These are phyloP conservation scores for Diadumene lineata DNA, from an alignment of 92 coral and sea anemone species.

Conservation along the genomic window DNA sequence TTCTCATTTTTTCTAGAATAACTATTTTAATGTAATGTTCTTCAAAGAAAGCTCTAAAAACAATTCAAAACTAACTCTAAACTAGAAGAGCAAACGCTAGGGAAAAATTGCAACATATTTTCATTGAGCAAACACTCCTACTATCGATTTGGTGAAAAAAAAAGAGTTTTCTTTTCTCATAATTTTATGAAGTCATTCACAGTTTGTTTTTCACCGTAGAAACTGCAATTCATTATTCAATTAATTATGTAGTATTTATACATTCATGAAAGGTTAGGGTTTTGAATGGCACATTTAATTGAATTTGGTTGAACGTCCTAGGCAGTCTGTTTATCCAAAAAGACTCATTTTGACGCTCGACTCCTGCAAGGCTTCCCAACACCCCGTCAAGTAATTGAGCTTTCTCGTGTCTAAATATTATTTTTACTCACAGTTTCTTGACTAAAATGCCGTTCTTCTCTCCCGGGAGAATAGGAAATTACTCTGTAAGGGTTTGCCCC, in stretches of 20 bases:
- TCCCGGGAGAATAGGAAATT: not conserved
- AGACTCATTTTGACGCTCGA: not conserved
- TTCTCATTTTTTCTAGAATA: not conserved
- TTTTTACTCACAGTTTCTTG: not conserved
- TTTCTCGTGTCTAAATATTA: slow-evolving; percentile 8
- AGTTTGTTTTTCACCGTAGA: no score
- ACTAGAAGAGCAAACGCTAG: no score
- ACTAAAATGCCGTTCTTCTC: slow-evolving; percentile 1
- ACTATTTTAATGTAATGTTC: no score
- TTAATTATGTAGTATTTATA: not conserved
- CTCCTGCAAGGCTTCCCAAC: not conserved
- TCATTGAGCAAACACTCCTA: no score
- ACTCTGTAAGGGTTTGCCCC: slow-evolving; percentile 1
- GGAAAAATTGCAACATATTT: no score
- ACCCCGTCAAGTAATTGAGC: not conserved
- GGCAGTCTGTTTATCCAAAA: slow-evolving; percentile 3
- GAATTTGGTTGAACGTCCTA: slow-evolving; percentile 15
- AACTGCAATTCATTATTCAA: no score
- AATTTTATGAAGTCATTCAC: no score
- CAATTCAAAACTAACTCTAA: no score
- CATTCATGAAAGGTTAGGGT: not conserved
- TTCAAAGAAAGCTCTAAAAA: no score
- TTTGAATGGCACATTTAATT: slow-evolving; percentile 11
- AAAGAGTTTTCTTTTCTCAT: no score
- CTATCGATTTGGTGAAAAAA: no score